phyloP scores from a whole-genome alignment of 2,113 vertebrate genomes.

The Archilochus colubris region DNA sequence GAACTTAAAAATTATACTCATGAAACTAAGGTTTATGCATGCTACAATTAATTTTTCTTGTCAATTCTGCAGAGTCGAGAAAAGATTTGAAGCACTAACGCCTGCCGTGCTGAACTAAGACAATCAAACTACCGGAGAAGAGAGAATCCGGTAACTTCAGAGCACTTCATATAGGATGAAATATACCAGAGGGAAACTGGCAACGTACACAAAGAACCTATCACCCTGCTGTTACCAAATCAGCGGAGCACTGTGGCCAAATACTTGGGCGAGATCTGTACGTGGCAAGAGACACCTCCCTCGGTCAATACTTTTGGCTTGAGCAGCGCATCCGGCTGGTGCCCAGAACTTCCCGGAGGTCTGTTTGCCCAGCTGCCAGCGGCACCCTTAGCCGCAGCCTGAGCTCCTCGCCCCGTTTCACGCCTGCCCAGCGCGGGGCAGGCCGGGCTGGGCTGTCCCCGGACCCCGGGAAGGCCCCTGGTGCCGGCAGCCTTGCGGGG shows the following conservation, averaged over 20 bases:
- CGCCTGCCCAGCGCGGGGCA: background rate
- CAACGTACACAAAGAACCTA: background rate
- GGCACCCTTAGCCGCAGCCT: background rate
- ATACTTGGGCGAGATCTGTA: background rate
- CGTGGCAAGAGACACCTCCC: slow-evolving; percentile 20
- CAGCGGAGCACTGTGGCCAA: background rate
- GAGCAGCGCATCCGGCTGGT: background rate
- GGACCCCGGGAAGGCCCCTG: background rate
- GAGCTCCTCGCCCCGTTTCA: background rate
- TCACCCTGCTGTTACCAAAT: background rate
- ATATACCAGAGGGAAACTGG: background rate
- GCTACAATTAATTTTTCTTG: background rate
- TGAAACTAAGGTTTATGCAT: background rate
- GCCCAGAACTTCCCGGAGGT: background rate
- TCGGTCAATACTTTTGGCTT: background rate
- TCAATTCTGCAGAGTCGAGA: background rate
- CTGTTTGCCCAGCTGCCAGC: background rate
- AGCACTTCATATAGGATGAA: fast-evolving
- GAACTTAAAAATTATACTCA: background rate
- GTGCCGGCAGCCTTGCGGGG: background rate
- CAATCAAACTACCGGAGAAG: background rate
- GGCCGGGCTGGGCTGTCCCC: background rate
- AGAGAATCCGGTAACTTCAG: background rate
- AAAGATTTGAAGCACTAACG: background rate
- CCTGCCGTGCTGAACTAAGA: background rate